Evolutionary conservation across 2,113 vertebrate genomes (phyloP).

Genomic region (Rhinopithecus roxellana): DNA sequence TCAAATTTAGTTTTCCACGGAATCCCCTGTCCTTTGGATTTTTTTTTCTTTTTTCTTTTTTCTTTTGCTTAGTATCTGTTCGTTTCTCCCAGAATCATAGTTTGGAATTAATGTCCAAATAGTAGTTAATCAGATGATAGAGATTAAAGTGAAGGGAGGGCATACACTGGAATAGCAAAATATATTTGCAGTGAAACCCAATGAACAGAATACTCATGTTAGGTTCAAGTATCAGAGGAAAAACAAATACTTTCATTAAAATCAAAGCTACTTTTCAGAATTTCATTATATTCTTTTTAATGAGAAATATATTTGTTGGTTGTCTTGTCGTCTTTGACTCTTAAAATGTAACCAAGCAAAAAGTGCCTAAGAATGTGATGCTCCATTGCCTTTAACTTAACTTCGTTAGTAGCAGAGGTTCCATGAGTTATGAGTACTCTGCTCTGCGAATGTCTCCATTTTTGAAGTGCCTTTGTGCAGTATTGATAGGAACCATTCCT

Average conservation of each 20-base stretch:
- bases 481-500: accelerated
- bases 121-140: neutral
- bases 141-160: neutral
- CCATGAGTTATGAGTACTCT: neutral
- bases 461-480: neutral
- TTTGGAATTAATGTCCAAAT: neutral
- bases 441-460: neutral
- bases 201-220: neutral
- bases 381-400: neutral
- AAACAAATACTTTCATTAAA: neutral
- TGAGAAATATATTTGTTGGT: neutral
- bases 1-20: neutral
- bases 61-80: neutral
- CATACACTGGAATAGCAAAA: neutral
- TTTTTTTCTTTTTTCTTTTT: neutral
- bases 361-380: neutral
- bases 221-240: neutral
- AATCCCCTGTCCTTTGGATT: neutral
- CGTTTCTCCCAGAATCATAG: neutral
- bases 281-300: slow-evolving; percentile 12
- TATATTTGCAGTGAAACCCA: neutral
- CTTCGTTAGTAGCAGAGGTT: neutral
- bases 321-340: neutral
- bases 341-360: neutral
- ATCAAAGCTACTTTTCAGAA: neutral